Evolutionary conservation across 2,797 vertebrate species (phyloP).

Genomic region (Microctenopoma lineatum): DNA sequence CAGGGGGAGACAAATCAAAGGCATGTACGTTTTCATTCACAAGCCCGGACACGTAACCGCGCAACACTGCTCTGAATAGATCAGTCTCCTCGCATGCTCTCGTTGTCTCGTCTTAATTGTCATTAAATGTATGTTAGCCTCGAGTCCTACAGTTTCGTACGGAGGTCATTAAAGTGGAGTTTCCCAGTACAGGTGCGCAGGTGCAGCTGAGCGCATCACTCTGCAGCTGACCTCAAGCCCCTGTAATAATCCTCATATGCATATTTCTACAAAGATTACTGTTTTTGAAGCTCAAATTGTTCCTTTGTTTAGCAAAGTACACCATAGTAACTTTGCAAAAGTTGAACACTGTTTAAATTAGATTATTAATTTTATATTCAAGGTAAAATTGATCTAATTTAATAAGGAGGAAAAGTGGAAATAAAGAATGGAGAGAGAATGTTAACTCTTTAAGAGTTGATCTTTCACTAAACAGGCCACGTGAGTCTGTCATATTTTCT

Average conservation of each 20-base stretch:
- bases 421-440: too few relatives aligned
- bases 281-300: too few relatives aligned
- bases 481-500: too few relatives aligned
- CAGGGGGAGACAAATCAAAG: conserved; percentile 28
- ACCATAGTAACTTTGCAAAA: background rate
- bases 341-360: too few relatives aligned
- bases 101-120: background rate
- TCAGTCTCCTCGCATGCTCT: background rate
- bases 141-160: background rate
- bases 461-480: too few relatives aligned
- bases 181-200: background rate
- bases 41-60: conserved; percentile 11
- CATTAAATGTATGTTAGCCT: too few relatives aligned
- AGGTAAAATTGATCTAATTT: too few relatives aligned
- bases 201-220: background rate
- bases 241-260: conserved; percentile 57
- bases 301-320: background rate
- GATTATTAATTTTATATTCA: too few relatives aligned
- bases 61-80: rapidly evolving
- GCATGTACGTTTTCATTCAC: conserved; percentile 47
- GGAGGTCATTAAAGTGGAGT: background rate
- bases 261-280: background rate
- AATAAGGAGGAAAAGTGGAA: too few relatives aligned
- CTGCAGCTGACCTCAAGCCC: conserved; percentile 12
- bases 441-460: too few relatives aligned